Conservation (phyloP, 2,888 invertebrate species). For the Anoplius nigerrimus region DNA sequence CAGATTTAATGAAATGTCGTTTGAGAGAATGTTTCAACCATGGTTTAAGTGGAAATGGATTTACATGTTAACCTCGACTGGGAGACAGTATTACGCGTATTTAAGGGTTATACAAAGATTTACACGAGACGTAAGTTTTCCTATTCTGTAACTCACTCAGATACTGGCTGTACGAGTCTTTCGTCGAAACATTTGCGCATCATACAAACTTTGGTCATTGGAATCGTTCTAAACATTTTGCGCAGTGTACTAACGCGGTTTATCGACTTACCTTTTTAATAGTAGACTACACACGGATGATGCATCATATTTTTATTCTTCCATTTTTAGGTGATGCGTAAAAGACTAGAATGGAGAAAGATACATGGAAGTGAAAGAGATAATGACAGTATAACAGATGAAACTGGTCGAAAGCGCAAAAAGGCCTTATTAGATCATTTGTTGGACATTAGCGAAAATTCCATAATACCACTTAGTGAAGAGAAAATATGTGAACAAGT, state of each 20-base stretch:
- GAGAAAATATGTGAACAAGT: constrained; percentile 82
- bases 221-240: no score
- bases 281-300: no score
- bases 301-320: no score
- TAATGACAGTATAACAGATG: not conserved
- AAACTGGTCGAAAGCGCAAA: constrained; percentile 57
- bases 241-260: no score
- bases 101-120: constrained; percentile 50
- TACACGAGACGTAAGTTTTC: constrained; percentile 49
- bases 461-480: constrained; percentile 78
- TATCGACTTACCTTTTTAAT: not conserved
- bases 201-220: no score
- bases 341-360: not conserved
- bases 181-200: no score
- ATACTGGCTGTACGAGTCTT: not conserved
- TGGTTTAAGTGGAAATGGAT: constrained; percentile 54
- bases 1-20: constrained; percentile 37
- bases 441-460: constrained; percentile 78
- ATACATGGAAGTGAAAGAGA: no score
- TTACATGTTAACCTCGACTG: constrained; percentile 45
- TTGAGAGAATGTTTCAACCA: constrained; percentile 45
- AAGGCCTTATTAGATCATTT: constrained; percentile 83
- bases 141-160: no score
- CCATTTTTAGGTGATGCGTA: not conserved
- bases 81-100: constrained; percentile 44